These are phyloP conservation scores for Lepisosteus oculatus DNA, from an alignment of 2,113 vertebrate genomes.

Conservation along the genomic window DNA sequence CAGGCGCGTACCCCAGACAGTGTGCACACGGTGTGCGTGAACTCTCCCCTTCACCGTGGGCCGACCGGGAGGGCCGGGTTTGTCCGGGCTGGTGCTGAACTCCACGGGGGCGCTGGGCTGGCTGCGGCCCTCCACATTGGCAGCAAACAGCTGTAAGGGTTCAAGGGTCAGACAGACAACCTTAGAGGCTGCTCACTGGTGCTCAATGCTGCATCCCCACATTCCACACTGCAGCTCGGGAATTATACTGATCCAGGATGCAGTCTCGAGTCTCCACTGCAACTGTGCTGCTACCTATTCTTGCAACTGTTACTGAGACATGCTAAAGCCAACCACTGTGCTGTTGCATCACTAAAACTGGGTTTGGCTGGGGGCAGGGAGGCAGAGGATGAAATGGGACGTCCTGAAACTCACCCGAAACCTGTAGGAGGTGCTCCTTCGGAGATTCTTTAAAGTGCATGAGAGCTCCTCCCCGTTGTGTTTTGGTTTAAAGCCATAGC, in stretches of 20 bases:
- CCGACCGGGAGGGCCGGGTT: slow-evolving; percentile 61
- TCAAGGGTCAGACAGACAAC: neutral
- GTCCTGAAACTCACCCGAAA: slow-evolving; percentile 63
- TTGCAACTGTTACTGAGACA: too few species aligned
- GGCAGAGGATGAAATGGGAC: neutral
- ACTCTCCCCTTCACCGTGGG: slow-evolving; percentile 60
- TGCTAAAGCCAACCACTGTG: too few species aligned
- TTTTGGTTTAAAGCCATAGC: slow-evolving; percentile 68
- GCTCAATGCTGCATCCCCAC: neutral
- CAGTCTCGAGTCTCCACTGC: too few species aligned
- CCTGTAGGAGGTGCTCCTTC: slow-evolving; percentile 69
- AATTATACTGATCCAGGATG: too few species aligned
- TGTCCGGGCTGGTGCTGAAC: slow-evolving; percentile 65
- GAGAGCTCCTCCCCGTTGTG: slow-evolving; percentile 72
- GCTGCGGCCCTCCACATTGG: slow-evolving; percentile 69
- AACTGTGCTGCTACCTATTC: too few species aligned
- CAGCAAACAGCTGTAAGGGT: slow-evolving; percentile 62
- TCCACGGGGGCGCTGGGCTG: slow-evolving; percentile 66
- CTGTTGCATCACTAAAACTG: too few species aligned
- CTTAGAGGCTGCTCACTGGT: too few species aligned
- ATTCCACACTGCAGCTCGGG: neutral
- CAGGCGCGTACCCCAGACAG: slow-evolving; percentile 60
- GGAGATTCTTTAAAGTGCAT: slow-evolving; percentile 69
- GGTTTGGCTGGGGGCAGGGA: too few species aligned
- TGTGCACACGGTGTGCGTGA: slow-evolving; percentile 59